phyloP scores from a whole-genome alignment of 2,113 vertebrate species.

The Saccopteryx bilineata region DNA sequence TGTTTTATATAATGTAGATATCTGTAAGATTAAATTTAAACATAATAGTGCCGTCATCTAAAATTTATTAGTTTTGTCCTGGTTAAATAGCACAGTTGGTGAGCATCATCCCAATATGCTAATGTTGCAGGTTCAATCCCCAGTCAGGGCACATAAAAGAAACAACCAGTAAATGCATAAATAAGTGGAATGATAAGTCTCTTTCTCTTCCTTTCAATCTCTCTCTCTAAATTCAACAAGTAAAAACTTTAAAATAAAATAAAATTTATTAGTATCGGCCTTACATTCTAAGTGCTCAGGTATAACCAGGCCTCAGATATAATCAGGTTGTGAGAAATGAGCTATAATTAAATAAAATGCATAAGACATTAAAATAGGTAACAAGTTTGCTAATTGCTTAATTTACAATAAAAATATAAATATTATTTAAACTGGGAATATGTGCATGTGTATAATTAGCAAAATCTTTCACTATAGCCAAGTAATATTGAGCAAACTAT shows the following conservation, averaged over 20 bases:
- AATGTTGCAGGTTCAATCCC: no score
- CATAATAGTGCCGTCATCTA: neutral
- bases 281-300: neutral
- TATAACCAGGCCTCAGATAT: neutral
- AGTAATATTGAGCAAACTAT: neutral
- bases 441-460: neutral
- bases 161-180: no score
- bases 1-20: neutral
- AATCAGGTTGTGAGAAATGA: neutral
- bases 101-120: no score
- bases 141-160: no score
- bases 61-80: neutral
- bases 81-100: no score
- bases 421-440: neutral
- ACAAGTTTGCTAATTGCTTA: neutral
- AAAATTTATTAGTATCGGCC: neutral
- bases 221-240: no score
- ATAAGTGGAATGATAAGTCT: no score
- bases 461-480: neutral
- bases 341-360: neutral
- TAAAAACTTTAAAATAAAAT: neutral
- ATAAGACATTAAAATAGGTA: neutral
- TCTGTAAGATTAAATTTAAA: neutral
- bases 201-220: no score
- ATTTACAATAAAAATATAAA: neutral